These are phyloP conservation scores for Mactromeris polynyma DNA, from an alignment of 2,888 invertebrate genomes.

Conservation along the genomic window DNA sequence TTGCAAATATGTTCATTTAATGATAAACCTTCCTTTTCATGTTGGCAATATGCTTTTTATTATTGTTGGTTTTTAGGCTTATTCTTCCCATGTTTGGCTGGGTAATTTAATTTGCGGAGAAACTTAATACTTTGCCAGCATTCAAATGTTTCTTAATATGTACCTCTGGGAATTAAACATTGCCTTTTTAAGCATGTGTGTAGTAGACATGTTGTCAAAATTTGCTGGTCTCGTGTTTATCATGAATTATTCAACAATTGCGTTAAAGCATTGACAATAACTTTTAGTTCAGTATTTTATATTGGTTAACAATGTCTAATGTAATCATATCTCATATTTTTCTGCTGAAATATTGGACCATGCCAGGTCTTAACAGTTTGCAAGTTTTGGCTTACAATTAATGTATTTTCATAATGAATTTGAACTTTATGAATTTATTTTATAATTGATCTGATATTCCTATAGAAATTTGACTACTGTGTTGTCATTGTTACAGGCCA, in stretches of 20 bases:
- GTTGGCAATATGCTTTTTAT: constrained; percentile 9
- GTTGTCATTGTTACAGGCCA: background rate
- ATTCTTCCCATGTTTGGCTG: background rate
- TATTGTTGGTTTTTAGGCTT: background rate
- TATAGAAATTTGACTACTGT: background rate
- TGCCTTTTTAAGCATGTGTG: constrained; percentile 12
- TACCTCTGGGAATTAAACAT: constrained; percentile 15
- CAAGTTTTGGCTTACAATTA: background rate
- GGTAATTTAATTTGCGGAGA: background rate
- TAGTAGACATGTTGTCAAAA: background rate
- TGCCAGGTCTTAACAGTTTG: background rate
- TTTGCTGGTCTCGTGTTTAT: background rate
- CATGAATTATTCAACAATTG: background rate
- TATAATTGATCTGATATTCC: constrained; percentile 13
- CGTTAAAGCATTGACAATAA: background rate
- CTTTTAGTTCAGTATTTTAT: background rate
- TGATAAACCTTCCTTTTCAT: background rate
- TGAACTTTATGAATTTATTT: background rate
- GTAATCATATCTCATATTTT: background rate
- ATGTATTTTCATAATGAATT: constrained; percentile 1
- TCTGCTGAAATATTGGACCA: background rate
- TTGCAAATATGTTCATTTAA: constrained; percentile 7
- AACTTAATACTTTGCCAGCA: background rate
- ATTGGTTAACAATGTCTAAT: background rate
- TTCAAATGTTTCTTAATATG: background rate